Base-by-base conservation (phyloP, 2,888 invertebrate genomes). In the Trissolcus brochymenae region DNA sequence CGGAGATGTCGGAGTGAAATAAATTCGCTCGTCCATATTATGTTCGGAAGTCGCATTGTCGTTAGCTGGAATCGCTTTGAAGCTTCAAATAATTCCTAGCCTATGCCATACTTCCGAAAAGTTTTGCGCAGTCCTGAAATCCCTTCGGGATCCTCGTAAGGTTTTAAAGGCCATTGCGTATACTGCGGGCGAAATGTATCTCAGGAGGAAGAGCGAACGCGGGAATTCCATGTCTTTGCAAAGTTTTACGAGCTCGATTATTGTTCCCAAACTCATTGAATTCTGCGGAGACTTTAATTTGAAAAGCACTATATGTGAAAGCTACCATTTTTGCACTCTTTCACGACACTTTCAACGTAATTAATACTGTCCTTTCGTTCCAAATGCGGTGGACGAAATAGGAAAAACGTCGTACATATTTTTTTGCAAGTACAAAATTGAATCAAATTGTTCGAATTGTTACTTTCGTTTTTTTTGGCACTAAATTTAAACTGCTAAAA, bases 201-300 rank as follows among this genome's bases (percentile, higher is more conserved):
- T 57, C 56, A 51, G 62, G 56, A 74, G 61, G 16, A 56, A 62
- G 59, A 65, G 59, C 49, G 67, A 74, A 65, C 74, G 67, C 62
- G 74, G 35, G 61, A 73, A 73, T 73, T 74, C 66, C 67, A 50
- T 74, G 74, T 67, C 74, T 66, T 74, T 67, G 67, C 60, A 74
- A 74, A 74, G 74, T 74, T 74, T 74, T 74, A 74, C 67, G 67
- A 74, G 67, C 74, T 74, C 67, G 74, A 74, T 74, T 74, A 74
- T 74, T 74, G 74, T 74, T 74, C 74, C 57, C 50, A 74, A 74
- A 74, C 67, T 74, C 74, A 74, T 74, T 67, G 74, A 67, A 74
- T 74, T 67, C 67, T 61, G 56, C 50, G 53, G 74, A 67, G 74
- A 74, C 67, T 66, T 74, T 67, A 66, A 74, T 74, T 74, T 74